Evolutionary conservation across 2,113 vertebrate genomes (phyloP).

Genomic region (Illadopsis cleaveri): DNA sequence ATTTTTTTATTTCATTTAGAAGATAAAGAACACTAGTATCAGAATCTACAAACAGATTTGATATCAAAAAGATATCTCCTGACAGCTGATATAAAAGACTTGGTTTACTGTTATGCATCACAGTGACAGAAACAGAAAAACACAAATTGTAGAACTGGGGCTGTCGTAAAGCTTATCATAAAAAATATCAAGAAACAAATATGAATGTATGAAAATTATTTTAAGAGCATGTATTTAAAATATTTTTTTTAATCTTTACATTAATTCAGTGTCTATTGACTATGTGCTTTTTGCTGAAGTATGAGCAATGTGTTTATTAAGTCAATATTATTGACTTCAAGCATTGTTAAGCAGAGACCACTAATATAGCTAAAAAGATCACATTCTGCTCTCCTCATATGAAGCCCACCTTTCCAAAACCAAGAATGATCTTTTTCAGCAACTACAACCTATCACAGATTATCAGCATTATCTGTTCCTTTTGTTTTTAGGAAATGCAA

Average conservation of each 20-base stretch:
- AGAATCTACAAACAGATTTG: not conserved
- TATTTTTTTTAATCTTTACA: not conserved
- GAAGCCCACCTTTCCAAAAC: not conserved
- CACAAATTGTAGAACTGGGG: rapidly evolving
- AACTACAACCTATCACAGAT: not conserved
- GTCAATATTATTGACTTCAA: not conserved
- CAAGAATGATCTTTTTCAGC: not conserved
- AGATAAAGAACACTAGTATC: not conserved
- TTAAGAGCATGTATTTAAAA: not conserved
- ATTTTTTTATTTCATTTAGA: not conserved
- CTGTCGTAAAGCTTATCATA: not conserved
- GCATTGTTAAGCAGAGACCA: not conserved
- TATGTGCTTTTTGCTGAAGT: not conserved
- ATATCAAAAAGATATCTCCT: not conserved
- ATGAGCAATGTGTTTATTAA: not conserved
- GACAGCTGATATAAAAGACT: not conserved
- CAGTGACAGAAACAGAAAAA: not conserved
- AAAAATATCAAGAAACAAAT: not conserved
- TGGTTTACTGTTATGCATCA: not conserved
- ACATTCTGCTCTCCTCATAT: not conserved
- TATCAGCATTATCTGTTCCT: not conserved
- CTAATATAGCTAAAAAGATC: not conserved
- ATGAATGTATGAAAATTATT: not conserved
- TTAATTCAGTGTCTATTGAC: not conserved
- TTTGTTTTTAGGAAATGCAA: not conserved